Conservation (phyloP, 2,113 vertebrate genomes). For the Etia nguti region DNA sequence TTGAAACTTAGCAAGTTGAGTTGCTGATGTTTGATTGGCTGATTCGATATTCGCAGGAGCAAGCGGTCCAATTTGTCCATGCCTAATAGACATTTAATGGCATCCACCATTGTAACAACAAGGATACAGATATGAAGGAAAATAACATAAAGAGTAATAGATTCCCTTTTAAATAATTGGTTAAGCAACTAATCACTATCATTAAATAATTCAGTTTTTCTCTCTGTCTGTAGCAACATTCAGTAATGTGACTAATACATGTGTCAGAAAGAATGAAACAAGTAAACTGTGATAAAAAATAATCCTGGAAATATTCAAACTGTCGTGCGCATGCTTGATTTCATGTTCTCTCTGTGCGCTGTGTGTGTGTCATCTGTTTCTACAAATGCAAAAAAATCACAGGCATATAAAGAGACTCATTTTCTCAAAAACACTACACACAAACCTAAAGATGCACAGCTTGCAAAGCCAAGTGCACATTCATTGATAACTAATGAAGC, state of each 20-base stretch:
- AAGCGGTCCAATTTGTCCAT: neutral
- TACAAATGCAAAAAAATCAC: neutral
- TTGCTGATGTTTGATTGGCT: neutral
- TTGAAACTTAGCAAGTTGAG: neutral
- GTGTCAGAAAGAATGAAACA: neutral
- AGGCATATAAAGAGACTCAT: neutral
- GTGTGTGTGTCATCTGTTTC: neutral
- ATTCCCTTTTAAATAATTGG: neutral
- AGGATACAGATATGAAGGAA: neutral
- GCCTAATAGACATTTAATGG: neutral
- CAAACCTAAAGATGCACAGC: neutral
- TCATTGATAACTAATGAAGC: neutral
- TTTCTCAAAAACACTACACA: neutral
- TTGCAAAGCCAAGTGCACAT: neutral
- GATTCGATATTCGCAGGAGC: neutral
- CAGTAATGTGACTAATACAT: neutral
- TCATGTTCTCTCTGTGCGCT: neutral
- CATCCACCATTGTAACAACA: neutral
- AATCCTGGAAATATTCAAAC: neutral
- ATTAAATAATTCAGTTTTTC: neutral
- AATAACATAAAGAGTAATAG: neutral
- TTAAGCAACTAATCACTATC: neutral
- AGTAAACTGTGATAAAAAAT: neutral
- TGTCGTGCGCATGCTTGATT: neutral
- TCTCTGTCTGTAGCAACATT: neutral